Conservation (phyloP, 30 jellyfish, hydroid and myxozoan species). For the Nemopilema nomurai region DNA sequence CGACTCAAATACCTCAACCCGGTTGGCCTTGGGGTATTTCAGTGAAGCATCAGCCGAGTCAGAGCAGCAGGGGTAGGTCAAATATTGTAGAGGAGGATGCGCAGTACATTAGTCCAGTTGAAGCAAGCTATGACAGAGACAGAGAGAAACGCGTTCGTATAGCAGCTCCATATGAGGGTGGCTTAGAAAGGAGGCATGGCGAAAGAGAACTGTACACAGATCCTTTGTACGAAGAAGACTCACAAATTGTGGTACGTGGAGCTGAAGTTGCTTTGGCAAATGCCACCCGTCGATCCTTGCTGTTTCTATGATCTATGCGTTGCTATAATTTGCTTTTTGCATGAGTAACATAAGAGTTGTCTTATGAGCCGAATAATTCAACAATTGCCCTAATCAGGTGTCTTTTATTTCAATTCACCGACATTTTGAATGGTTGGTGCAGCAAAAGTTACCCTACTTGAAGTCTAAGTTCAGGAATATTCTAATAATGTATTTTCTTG, state of each 20-base stretch:
- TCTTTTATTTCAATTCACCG: too few species aligned
- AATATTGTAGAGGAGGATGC: background rate
- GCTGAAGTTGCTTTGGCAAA: background rate
- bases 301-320: background rate
- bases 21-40: constrained; percentile 2
- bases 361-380: too few species aligned
- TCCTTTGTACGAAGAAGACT: constrained; percentile 23
- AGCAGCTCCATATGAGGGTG: constrained; percentile 16
- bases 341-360: too few species aligned
- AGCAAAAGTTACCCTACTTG: too few species aligned
- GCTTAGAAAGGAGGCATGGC: background rate
- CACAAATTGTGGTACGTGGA: constrained; percentile 49
- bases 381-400: too few species aligned
- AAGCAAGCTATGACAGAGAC: constrained; percentile 6
- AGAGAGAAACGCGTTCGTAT: constrained; percentile 45
- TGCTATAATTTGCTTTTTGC: too few species aligned
- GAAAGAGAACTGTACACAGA: constrained; percentile 1
- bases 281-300: too few species aligned
- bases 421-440: too few species aligned
- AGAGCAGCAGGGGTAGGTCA: background rate
- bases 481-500: too few species aligned
- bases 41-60: background rate
- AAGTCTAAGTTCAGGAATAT: too few species aligned
- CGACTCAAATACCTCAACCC: constrained; percentile 19
- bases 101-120: constrained; percentile 27